Percentiles rank a stretch among this genome's conserved stretches.
phyloP scores from a whole-genome alignment of 1,140 invertebrate species.

The Zaprionus gabonicus region DNA sequence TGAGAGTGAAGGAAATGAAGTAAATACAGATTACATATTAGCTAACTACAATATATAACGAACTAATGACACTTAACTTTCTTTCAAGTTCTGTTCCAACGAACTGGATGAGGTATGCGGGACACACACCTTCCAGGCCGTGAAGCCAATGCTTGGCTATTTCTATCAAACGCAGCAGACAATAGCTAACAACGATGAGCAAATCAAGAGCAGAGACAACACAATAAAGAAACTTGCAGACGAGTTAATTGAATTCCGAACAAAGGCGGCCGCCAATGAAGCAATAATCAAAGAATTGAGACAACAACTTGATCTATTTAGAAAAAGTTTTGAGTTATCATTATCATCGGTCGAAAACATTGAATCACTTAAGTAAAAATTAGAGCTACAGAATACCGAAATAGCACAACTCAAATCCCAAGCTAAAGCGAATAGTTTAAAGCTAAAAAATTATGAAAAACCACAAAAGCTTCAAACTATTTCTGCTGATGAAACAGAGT shows the following conservation, averaged over 20 bases:
- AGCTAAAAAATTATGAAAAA: neutral
- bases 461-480: neutral
- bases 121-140: neutral
- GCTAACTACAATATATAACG: neutral
- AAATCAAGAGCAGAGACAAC: neutral
- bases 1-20: neutral
- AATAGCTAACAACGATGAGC: neutral
- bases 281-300: neutral
- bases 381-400: neutral
- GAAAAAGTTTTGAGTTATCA: neutral
- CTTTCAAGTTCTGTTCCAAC: neutral
- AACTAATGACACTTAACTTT: neutral
- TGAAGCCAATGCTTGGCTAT: neutral
- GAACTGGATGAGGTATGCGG: neutral
- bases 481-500: neutral
- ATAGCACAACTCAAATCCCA: neutral
- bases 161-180: neutral
- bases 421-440: neutral
- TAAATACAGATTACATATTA: neutral
- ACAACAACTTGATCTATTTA: neutral
- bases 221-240: neutral
- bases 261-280: neutral
- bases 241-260: neutral
- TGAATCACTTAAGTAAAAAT: neutral
- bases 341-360: neutral